phyloP scores from a whole-genome alignment of 2,888 invertebrate genomes.

The Chrysolina oricalcia region DNA sequence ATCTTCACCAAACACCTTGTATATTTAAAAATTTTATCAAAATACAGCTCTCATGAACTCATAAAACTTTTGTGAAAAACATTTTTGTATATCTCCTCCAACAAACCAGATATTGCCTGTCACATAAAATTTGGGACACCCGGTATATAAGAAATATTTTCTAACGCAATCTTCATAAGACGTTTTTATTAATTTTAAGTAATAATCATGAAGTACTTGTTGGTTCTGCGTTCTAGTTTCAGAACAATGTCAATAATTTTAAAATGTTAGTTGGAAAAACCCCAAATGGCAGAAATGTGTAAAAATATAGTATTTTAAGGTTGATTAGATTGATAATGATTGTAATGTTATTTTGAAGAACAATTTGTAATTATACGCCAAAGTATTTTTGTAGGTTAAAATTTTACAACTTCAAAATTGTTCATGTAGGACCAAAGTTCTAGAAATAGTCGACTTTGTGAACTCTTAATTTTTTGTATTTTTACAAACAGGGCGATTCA shows the following conservation, averaged over 20 bases:
- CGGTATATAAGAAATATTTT: background rate
- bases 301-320: constrained; percentile 1
- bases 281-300: constrained; percentile 42
- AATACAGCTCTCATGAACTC: too few relatives aligned
- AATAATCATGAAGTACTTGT: background rate
- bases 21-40: too few relatives aligned
- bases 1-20: too few relatives aligned
- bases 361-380: constrained; percentile 4
- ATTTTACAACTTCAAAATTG: background rate
- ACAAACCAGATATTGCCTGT: too few relatives aligned
- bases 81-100: too few relatives aligned
- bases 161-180: background rate
- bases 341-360: background rate
- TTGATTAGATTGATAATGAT: background rate
- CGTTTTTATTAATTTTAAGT: background rate
- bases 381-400: background rate
- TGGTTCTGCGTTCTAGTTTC: background rate
- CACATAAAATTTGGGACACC: background rate
- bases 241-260: constrained; percentile 15
- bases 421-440: background rate
- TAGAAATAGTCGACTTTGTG: background rate
- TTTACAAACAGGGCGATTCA: too few relatives aligned
- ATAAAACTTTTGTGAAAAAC: too few relatives aligned
- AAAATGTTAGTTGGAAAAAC: constrained; percentile 25
- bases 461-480: background rate